phyloP scores from a whole-genome alignment of 2,797 vertebrate genomes.

The Muscicapa comitata region DNA sequence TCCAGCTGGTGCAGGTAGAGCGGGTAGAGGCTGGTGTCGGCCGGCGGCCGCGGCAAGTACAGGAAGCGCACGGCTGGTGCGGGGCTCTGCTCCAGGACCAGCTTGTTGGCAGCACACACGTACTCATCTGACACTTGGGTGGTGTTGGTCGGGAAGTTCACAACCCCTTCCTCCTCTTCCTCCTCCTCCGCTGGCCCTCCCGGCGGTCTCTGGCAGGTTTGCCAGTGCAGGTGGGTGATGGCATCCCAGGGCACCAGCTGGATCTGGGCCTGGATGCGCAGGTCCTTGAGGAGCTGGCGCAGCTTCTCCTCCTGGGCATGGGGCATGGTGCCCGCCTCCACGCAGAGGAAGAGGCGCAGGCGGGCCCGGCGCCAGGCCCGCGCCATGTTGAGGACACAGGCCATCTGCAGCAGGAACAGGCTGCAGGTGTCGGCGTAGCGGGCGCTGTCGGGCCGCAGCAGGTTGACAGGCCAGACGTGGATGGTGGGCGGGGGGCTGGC shows the following conservation, averaged over 20 bases:
- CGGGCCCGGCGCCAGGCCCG: constrained; percentile 82
- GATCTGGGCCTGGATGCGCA: constrained; percentile 86
- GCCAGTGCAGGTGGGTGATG: constrained; percentile 88
- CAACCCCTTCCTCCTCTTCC: constrained; percentile 51
- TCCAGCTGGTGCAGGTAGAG: constrained; percentile 86
- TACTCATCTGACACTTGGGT: constrained; percentile 84
- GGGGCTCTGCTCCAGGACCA: constrained; percentile 80
- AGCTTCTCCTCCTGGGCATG: constrained; percentile 84
- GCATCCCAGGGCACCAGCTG: constrained; percentile 84
- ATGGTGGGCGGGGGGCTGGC: constrained; percentile 70
- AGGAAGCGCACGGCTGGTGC: constrained; percentile 85
- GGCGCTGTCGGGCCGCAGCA: constrained; percentile 85
- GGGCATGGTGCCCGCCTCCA: constrained; percentile 83
- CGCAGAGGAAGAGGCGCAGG: constrained; percentile 89
- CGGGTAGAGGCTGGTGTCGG: constrained; percentile 82
- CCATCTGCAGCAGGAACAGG: constrained; percentile 89
- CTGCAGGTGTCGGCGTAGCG: constrained; percentile 90
- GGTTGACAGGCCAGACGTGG: constrained; percentile 90
- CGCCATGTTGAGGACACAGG: constrained; percentile 89
- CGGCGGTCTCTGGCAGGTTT: constrained; percentile 62
- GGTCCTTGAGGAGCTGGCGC: constrained; percentile 83
- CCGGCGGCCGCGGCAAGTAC: constrained; percentile 86
- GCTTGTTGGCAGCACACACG: constrained; percentile 81
- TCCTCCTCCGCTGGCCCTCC: background rate
- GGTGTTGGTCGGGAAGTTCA: constrained; percentile 81